Conservation (phyloP, 2,113 vertebrate genomes). For the Grantiella picta region DNA sequence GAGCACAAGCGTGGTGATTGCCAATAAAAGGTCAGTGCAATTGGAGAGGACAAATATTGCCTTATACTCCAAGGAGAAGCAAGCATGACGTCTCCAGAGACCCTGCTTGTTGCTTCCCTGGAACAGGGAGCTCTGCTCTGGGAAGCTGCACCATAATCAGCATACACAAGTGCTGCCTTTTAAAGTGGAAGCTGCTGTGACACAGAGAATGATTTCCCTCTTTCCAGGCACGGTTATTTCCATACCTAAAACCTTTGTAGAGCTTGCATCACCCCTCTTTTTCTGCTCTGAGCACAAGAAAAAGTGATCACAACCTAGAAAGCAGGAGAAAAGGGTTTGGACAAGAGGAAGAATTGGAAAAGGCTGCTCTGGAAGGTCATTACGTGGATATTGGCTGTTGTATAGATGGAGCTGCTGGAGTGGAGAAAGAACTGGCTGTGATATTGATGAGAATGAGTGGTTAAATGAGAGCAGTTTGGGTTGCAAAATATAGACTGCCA, state of each 20-base stretch:
- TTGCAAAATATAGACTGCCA: conserved; percentile 40
- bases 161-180: background rate
- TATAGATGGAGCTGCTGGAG: background rate
- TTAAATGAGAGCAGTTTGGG: conserved; percentile 52
- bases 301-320: background rate
- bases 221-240: background rate
- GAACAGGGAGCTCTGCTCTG: background rate
- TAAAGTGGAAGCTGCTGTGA: background rate
- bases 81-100: background rate
- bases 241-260: background rate
- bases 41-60: background rate
- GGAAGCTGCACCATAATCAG: background rate
- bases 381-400: conserved; percentile 5
- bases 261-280: background rate
- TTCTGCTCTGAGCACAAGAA: background rate
- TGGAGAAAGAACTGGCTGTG: conserved; percentile 19
- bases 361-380: conserved; percentile 15
- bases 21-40: conserved; percentile 6
- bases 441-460: conserved; percentile 34
- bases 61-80: background rate
- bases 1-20: background rate
- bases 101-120: background rate
- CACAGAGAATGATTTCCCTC: background rate
- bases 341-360: background rate
- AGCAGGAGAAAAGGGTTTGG: background rate